phyloP scores from a whole-genome alignment of 2,113 vertebrate genomes.

The Oreochromis tanganicae region DNA sequence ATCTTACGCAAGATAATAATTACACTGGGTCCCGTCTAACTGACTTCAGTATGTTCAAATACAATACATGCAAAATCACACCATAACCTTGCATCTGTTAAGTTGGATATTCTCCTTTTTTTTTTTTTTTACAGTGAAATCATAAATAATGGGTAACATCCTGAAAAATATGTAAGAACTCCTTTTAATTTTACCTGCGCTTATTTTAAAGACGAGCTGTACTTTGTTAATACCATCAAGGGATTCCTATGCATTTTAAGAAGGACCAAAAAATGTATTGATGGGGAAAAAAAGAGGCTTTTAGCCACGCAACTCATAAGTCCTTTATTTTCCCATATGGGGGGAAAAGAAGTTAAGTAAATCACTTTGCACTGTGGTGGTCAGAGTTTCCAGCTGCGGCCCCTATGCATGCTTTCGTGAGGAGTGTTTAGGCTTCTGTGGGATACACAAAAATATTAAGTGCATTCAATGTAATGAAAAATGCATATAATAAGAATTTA shows the following conservation, averaged over 20 bases:
- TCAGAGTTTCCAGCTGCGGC: conserved; percentile 7
- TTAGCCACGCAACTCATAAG: conserved; percentile 38
- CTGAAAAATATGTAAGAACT: not conserved
- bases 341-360: conserved; percentile 22
- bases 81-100: not conserved
- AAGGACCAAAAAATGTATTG: conserved; percentile 40
- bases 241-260: conserved; percentile 45
- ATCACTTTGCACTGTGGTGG: conserved; percentile 14
- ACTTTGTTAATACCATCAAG: conserved; percentile 44
- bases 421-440: not conserved
- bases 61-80: not conserved
- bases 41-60: not conserved
- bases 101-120: not conserved
- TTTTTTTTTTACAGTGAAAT: not conserved
- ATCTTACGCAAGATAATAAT: not conserved
- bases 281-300: conserved; percentile 35
- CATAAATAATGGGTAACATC: not conserved
- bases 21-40: not conserved
- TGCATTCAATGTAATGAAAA: not conserved
- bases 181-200: conserved; percentile 36
- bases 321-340: not conserved
- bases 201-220: conserved; percentile 41
- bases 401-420: not conserved
- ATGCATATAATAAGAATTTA: not conserved
- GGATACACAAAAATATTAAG: not conserved